Base-by-base conservation (phyloP, 2,888 invertebrate genomes). In the Drosophila fungiperda region DNA sequence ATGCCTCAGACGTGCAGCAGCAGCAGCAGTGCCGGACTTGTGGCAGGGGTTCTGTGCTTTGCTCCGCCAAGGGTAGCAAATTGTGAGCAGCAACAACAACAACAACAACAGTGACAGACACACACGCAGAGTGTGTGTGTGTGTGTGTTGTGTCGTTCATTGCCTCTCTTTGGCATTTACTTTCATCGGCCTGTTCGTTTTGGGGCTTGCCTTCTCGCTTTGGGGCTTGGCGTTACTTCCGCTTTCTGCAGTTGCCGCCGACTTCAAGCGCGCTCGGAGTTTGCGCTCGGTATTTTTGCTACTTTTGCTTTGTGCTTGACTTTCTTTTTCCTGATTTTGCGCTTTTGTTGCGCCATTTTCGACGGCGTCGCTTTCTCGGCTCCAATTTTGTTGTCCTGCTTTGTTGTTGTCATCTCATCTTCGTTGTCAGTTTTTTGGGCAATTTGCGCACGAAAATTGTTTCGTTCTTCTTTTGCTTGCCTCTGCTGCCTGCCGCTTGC, bases 41-140 rank as follows among this genome's bases (percentile, higher is more conserved):
- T 40, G 60, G 70, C 29, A 62, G 50, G 52, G 20, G 23, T 4
- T 29, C 20, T 32, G 50, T 52, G 68, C 57, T 66, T 69, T 58
- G n/a, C 68, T 29, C 72, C 71, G 83, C 75, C 84, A 87, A 87
- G 90, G 87, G 90, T 90, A 90, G 87, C 85, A 87, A 87, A 89
- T 87, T 89, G 90, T 75, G 86, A 78, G 73, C 17, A 33, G 35
- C 59, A 49, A 15, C n/a, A n/a, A 26, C 50, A 61, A 59, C 59
- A 57, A 54, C 73, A 80, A 53, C 66, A 65, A 73, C 78, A 75
- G 61, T 58, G 55, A 63, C 52, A 63, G 48, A 69, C 60, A 64
- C 53, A 65, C 54, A 58, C 8, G 59, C 33, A 49, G 54, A 55
- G 48, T 63, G 45, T 45, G 23, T 45, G 29, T 29, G 29, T 26